Evolutionary conservation across 2,888 invertebrate genomes (phyloP).

Genomic region (Cenopis cana): DNA sequence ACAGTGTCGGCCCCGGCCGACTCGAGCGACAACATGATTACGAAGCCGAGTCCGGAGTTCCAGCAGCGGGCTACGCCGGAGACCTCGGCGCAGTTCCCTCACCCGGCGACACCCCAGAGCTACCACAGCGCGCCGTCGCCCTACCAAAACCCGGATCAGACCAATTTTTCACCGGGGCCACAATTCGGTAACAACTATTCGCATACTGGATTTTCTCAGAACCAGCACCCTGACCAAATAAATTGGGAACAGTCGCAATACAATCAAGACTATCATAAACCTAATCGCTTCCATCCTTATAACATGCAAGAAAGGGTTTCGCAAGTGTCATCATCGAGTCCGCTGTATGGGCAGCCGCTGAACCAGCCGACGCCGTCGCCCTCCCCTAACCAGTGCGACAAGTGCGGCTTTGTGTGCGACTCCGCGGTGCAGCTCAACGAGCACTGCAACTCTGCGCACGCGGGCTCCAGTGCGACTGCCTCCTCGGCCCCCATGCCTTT

Average conservation of each 20-base stretch:
- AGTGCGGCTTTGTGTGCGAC: constrained; percentile 92
- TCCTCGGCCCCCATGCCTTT: constrained; percentile 78
- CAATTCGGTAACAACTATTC: constrained; percentile 81
- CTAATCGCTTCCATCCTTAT: constrained; percentile 81
- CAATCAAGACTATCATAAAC: constrained; percentile 77
- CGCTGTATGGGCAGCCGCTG: constrained; percentile 84
- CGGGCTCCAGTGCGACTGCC: constrained; percentile 71
- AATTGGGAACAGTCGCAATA: constrained; percentile 81
- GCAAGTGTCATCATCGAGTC: constrained; percentile 83
- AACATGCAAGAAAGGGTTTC: constrained; percentile 83
- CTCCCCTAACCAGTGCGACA: constrained; percentile 92
- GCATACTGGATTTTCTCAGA: constrained; percentile 81
- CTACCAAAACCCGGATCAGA: constrained; percentile 86
- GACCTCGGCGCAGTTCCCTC: constrained; percentile 84
- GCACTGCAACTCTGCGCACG: constrained; percentile 89
- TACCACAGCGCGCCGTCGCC: constrained; percentile 88
- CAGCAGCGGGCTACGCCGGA: constrained; percentile 85
- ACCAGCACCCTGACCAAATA: constrained; percentile 79
- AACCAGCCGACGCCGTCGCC: constrained; percentile 89
- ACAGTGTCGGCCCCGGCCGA: constrained; percentile 90
- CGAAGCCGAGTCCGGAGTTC: constrained; percentile 86
- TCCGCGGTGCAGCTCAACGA: constrained; percentile 90
- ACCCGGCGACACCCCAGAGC: constrained; percentile 87
- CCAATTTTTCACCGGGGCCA: constrained; percentile 84
- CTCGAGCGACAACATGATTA: constrained; percentile 89